These are phyloP conservation scores for Cichlasoma orientale DNA, from an alignment of 2,797 vertebrate species.

Conservation along the genomic window DNA sequence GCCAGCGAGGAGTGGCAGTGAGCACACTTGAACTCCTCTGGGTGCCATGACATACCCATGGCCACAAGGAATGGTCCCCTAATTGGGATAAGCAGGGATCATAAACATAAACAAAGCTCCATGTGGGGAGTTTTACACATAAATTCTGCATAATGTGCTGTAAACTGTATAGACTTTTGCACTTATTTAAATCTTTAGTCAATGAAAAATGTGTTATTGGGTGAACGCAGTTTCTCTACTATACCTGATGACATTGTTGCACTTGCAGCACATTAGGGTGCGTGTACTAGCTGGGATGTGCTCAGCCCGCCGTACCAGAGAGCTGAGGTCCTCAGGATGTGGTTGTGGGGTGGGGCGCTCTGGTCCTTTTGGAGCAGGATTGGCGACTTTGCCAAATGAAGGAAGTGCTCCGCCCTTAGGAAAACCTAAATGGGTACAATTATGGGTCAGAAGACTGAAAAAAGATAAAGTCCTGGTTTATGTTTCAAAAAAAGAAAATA, in stretches of 20 bases:
- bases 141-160: neutral
- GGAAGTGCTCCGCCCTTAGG: conserved; percentile 70
- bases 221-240: neutral
- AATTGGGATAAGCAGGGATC: conserved; percentile 18
- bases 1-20: conserved; percentile 92
- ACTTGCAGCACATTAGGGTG: conserved; percentile 94
- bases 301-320: conserved; percentile 92
- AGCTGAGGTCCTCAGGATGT: conserved; percentile 86
- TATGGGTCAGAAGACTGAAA: neutral
- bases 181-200: neutral
- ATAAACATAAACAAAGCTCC: neutral
- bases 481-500: neutral
- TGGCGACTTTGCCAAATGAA: conserved; percentile 83
- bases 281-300: conserved; percentile 93
- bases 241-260: conserved; percentile 93
- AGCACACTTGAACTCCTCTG: conserved; percentile 94
- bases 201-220: neutral
- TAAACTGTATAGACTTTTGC: neutral
- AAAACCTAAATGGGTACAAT: conserved; percentile 58
- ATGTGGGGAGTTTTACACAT: neutral
- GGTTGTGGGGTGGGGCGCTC: conserved; percentile 73
- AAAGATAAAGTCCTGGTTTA: neutral
- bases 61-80: conserved; percentile 97
- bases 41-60: conserved; percentile 97
- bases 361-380: conserved; percentile 66